phyloP scores from a whole-genome alignment of 2,797 vertebrate species.

The Centropyge bicolor region DNA sequence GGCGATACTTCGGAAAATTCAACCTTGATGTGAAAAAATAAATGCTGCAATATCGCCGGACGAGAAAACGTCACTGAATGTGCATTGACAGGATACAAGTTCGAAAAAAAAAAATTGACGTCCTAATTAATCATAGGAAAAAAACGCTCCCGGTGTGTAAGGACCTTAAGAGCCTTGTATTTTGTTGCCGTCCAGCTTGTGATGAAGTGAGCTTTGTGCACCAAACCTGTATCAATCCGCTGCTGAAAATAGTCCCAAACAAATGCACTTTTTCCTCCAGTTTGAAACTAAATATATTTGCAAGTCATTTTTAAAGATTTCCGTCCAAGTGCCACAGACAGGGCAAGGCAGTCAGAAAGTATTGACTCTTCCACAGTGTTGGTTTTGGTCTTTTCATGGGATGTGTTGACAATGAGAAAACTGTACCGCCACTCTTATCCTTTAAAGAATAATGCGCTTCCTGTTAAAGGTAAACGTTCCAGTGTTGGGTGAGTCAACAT shows the following conservation, averaged over 20 bases:
- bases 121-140: no score
- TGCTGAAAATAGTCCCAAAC: neutral
- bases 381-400: neutral
- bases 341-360: neutral
- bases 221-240: neutral
- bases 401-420: neutral
- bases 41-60: no score
- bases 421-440: neutral
- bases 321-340: neutral
- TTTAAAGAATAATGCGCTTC: neutral
- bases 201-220: neutral
- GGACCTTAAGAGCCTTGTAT: neutral
- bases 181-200: neutral
- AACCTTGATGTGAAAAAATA: no score
- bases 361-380: neutral
- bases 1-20: no score
- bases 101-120: no score
- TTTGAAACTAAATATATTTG: neutral
- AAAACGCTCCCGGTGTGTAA: no score
- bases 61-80: no score
- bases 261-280: no score
- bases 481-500: neutral
- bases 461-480: constrained; percentile 3
- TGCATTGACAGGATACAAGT: no score
- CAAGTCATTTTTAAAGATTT: neutral